These are phyloP conservation scores for Ptilodon capucinus DNA, from an alignment of 2,888 invertebrate genomes.

Conservation along the genomic window DNA sequence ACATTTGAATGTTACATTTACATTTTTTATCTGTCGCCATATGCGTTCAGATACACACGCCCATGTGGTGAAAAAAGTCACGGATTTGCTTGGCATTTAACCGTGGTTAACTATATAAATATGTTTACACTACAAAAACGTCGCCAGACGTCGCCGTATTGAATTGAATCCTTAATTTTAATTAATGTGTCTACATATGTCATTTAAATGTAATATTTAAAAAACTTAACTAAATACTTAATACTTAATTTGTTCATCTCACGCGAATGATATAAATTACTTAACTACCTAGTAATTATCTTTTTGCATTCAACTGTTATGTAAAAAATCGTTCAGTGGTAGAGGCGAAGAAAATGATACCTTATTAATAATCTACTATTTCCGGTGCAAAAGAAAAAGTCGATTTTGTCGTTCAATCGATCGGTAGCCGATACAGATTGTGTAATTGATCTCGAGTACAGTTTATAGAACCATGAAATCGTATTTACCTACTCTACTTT, in stretches of 20 bases:
- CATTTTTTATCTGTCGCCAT: no score
- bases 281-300: no score
- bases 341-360: constrained; percentile 16
- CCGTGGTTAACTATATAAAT: no score
- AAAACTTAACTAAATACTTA: constrained; percentile 15
- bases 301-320: background rate
- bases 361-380: no score
- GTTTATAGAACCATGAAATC: constrained; percentile 44
- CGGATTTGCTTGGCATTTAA: no score
- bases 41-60: no score
- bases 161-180: no score
- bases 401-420: constrained; percentile 27
- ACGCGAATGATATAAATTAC: constrained; percentile 10
- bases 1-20: no score
- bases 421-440: constrained; percentile 27
- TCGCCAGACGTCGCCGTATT: no score
- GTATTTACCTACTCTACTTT: constrained; percentile 60
- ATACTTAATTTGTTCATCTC: constrained; percentile 10
- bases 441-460: constrained; percentile 35
- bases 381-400: constrained; percentile 17
- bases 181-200: no score
- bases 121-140: no score
- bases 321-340: constrained; percentile 4
- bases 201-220: background rate
- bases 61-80: no score